Evolutionary conservation across 2,113 vertebrate species (phyloP).

Genomic region (Pimephales promelas): DNA sequence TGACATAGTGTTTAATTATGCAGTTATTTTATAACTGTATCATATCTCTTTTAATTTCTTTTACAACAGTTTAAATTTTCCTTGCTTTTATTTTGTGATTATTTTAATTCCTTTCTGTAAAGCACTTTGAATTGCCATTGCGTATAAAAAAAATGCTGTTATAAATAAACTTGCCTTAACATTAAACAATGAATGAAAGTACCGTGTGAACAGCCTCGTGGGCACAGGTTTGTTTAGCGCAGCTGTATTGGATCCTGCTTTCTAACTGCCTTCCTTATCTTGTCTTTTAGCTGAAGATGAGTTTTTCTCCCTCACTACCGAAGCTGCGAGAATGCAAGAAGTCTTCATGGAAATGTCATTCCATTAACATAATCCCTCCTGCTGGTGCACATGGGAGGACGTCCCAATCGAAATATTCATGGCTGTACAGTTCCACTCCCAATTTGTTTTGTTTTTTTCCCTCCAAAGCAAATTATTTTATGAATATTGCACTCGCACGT

Average conservation of each 20-base stretch:
- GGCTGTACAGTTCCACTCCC: slow-evolving; percentile 86
- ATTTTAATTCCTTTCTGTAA: no score
- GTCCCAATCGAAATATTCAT: slow-evolving; percentile 82
- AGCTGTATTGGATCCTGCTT: background rate
- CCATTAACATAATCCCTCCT: slow-evolving; percentile 79
- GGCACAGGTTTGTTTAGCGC: background rate
- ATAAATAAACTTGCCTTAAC: no score
- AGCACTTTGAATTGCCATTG: no score
- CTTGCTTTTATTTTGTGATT: no score
- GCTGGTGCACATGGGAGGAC: slow-evolving; percentile 75
- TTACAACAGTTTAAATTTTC: no score
- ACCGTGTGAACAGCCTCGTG: background rate
- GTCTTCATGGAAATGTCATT: slow-evolving; percentile 78
- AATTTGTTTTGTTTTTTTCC: background rate
- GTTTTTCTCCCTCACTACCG: slow-evolving; percentile 65
- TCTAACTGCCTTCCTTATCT: background rate
- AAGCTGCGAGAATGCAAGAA: slow-evolving; percentile 72
- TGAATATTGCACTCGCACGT: slow-evolving; percentile 25
- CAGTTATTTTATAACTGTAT: no score
- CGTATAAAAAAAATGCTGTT: no score
- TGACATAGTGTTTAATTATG: no score
- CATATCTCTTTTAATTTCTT: no score
- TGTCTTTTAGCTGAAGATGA: slow-evolving; percentile 78
- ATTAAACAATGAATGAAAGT: no score
- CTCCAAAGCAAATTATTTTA: slow-evolving; percentile 33